Evolutionary conservation across 2,888 invertebrate species (phyloP).

Genomic region (Acrobasis suavella): DNA sequence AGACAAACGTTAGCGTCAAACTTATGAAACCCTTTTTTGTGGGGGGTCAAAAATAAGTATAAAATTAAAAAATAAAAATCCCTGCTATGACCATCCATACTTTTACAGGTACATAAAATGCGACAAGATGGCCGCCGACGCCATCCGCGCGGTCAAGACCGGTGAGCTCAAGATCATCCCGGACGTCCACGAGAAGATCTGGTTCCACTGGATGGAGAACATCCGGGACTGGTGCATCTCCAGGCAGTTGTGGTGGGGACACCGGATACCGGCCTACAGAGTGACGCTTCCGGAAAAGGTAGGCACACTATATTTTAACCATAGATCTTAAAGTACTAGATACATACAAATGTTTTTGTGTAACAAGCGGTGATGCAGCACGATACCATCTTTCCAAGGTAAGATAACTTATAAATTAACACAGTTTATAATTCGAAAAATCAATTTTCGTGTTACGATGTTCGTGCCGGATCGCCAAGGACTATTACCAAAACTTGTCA

Average conservation of each 20-base stretch:
- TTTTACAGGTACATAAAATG: conserved; percentile 89
- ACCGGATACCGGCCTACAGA: conserved; percentile 97
- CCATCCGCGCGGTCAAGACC: conserved; percentile 89
- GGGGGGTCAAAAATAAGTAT: background rate
- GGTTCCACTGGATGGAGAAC: conserved; percentile 98
- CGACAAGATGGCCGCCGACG: conserved; percentile 93
- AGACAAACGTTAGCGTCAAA: no score
- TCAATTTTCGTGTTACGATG: no score
- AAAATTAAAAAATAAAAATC: no score
- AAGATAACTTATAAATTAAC: no score
- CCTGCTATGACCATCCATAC: background rate
- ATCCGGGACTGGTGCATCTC: conserved; percentile 99
- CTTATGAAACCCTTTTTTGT: no score
- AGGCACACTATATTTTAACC: conserved; percentile 13
- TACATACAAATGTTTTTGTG: no score
- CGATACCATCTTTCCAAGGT: no score
- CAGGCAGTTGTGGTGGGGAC: conserved; percentile 99
- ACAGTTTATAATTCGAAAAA: no score
- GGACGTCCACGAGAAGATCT: conserved; percentile 94
- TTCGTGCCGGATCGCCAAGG: no score
- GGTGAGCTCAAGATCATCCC: conserved; percentile 95
- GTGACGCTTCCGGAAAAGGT: conserved; percentile 67
- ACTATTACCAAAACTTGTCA: no score
- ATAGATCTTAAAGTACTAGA: background rate
- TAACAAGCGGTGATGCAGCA: no score